A percentile compares a stretch with the other conserved stretches of the same genome.
Conservation (phyloP, 2,113 vertebrate genomes). For the Telmatochromis bifrenatus region DNA sequence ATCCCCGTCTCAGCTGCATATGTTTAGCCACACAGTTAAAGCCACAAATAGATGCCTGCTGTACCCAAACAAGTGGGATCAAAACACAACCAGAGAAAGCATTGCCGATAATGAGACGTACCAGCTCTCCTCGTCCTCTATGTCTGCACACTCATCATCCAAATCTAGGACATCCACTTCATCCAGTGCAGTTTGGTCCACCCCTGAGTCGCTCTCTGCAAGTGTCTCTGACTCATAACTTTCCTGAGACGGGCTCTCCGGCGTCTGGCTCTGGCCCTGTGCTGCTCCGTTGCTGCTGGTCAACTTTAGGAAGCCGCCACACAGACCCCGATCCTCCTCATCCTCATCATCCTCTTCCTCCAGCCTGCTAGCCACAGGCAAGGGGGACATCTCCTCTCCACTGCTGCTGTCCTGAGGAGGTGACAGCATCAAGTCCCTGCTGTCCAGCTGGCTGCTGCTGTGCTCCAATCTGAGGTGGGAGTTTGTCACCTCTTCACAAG, state of each 20-base stretch:
- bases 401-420: constrained; percentile 28
- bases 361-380: not conserved
- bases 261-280: constrained; percentile 18
- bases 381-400: constrained; percentile 58
- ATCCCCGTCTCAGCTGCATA: not conserved
- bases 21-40: not conserved
- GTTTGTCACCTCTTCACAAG: constrained; percentile 52
- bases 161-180: constrained; percentile 84
- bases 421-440: constrained; percentile 38
- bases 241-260: constrained; percentile 25
- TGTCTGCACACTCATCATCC: constrained; percentile 72
- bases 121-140: constrained; percentile 84
- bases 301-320: constrained; percentile 32
- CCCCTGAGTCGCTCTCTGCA: constrained; percentile 44
- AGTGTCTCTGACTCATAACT: constrained; percentile 66
- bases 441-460: constrained; percentile 41
- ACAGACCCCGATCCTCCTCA: constrained; percentile 2
- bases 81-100: not conserved
- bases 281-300: constrained; percentile 17
- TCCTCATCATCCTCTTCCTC: constrained; percentile 36
- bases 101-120: constrained; percentile 55
- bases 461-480: constrained; percentile 59
- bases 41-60: not conserved
- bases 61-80: not conserved
- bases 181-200: constrained; percentile 72